A percentile compares a stretch with the other conserved stretches of the same genome.
phyloP scores from a whole-genome alignment of 2,113 vertebrate species.

The Acinonyx jubatus region DNA sequence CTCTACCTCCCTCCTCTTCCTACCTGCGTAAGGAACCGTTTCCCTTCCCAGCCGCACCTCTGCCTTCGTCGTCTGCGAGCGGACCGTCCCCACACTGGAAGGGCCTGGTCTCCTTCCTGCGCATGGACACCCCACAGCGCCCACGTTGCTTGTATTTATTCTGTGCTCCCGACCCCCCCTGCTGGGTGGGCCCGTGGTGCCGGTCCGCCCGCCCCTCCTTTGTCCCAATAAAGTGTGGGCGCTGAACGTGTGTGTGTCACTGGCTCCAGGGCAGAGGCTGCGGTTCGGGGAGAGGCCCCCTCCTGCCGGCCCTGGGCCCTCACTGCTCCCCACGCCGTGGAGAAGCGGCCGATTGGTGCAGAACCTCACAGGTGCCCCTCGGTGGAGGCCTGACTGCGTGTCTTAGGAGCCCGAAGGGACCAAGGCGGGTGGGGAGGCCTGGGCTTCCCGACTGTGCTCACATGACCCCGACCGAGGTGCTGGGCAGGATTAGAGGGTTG shows the following conservation, averaged over 20 bases:
- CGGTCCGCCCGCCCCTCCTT: not conserved
- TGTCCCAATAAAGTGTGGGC: slow-evolving; percentile 76
- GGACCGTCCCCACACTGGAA: not conserved
- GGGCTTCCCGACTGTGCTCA: not conserved
- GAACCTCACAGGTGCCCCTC: not conserved
- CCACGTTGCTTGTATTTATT: slow-evolving; percentile 44
- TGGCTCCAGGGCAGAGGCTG: not conserved
- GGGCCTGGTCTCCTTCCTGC: not conserved
- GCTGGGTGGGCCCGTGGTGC: slow-evolving; percentile 20
- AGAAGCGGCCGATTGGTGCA: not conserved
- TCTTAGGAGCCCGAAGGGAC: not conserved
- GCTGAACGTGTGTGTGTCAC: slow-evolving; percentile 30
- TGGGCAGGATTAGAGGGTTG: not conserved
- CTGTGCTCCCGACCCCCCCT: slow-evolving; percentile 39
- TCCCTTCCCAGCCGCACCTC: not conserved
- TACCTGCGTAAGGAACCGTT: not conserved
- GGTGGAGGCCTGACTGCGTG: not conserved
- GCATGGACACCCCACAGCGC: not conserved
- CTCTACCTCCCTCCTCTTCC: not conserved
- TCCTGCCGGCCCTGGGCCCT: not conserved
- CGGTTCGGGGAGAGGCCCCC: not conserved
- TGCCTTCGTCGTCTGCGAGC: not conserved
- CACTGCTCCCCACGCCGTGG: not conserved
- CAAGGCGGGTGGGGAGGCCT: not conserved
- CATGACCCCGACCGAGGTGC: not conserved